Percentiles rank a stretch among this genome's conserved stretches.
Evolutionary conservation across 2,888 invertebrate species (phyloP).

Genomic region (Melanotus villosus): DNA sequence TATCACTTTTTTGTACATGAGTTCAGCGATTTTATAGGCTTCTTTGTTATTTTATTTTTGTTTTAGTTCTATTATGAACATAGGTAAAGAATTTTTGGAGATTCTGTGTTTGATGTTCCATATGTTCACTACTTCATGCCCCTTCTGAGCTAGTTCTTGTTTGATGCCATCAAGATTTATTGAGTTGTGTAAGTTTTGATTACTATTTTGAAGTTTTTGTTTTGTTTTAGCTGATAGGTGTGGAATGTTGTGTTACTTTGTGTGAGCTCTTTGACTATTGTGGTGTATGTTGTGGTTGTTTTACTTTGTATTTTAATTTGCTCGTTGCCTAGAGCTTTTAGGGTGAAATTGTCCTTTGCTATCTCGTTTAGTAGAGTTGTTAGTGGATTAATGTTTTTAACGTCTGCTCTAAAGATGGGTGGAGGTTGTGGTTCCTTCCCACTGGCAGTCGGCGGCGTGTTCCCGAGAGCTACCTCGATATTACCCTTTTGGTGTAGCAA

Average conservation of each 20-base stretch:
- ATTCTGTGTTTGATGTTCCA: neutral
- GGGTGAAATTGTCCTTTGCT: conserved; percentile 1
- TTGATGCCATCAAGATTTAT: neutral
- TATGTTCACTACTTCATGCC: neutral
- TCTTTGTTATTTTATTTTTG: conserved; percentile 10
- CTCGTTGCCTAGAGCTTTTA: neutral
- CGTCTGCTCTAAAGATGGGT: conserved; percentile 9
- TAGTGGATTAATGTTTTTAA: conserved; percentile 11
- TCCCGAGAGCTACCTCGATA: no score
- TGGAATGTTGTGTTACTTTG: conserved; percentile 10
- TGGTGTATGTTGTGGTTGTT: neutral
- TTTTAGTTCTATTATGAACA: conserved; percentile 10
- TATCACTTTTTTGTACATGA: neutral
- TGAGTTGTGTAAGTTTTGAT: neutral
- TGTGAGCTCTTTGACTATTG: neutral
- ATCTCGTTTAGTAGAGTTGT: neutral
- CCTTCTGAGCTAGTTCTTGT: neutral
- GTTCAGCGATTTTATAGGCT: neutral
- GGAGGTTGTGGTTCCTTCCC: conserved; percentile 1
- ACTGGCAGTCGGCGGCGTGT: no score
- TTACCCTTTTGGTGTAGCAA: no score
- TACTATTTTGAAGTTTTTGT: neutral
- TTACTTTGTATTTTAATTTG: no score
- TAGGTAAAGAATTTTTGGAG: neutral
- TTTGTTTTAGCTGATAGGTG: conserved; percentile 8